phyloP scores from a whole-genome alignment of 2,797 vertebrate genomes.

The Champsocephalus esox region DNA sequence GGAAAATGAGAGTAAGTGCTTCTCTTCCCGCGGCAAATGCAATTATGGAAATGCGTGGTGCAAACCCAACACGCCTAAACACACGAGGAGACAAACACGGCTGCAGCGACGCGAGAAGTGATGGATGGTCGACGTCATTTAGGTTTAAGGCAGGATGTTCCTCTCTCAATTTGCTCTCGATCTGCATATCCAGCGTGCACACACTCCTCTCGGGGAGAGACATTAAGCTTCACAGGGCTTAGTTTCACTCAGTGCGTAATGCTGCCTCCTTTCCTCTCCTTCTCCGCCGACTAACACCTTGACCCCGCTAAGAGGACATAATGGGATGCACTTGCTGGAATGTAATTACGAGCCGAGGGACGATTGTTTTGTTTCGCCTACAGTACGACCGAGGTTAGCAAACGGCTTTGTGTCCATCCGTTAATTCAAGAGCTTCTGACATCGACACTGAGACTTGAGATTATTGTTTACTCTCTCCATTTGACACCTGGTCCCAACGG shows the following conservation, averaged over 20 bases:
- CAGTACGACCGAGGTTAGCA: background rate
- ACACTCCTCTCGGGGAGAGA: conserved; percentile 27
- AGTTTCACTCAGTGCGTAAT: conserved; percentile 47
- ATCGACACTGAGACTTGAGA: background rate
- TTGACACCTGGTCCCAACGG: background rate
- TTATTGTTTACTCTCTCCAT: background rate
- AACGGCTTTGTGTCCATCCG: background rate
- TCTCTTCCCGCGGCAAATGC: conserved; percentile 76
- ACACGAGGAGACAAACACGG: conserved; percentile 70
- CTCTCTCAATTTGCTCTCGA: conserved; percentile 78
- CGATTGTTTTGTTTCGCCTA: conserved; percentile 36
- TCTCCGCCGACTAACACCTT: conserved; percentile 40
- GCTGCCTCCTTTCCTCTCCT: conserved; percentile 41
- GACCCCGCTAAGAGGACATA: conserved; percentile 44
- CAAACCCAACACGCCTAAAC: conserved; percentile 72
- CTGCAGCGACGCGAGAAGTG: conserved; percentile 43
- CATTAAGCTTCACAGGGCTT: conserved; percentile 45
- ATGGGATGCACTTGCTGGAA: conserved; percentile 44
- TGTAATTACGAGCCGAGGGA: conserved; percentile 54
- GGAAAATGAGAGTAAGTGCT: conserved; percentile 79
- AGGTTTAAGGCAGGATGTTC: conserved; percentile 71
- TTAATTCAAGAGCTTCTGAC: background rate
- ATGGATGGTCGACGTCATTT: conserved; percentile 77
- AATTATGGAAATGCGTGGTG: conserved; percentile 80
- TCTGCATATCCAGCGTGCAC: conserved; percentile 70